These are phyloP conservation scores for Ichneumoninae sp. DNA, from an alignment of 2,888 invertebrate genomes.

Conservation along the genomic window DNA sequence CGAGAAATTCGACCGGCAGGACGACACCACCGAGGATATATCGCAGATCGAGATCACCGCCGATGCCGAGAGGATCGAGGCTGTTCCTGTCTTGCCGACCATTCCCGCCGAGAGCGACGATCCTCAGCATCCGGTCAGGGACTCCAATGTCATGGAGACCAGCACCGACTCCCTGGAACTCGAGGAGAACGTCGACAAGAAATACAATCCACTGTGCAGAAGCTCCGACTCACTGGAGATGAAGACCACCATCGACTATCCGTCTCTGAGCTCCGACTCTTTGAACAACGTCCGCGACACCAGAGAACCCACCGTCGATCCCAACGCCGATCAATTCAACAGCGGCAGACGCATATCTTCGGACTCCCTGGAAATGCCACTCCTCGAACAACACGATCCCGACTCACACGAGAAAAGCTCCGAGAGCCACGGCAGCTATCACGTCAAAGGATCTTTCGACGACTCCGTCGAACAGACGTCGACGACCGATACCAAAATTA, in stretches of 20 bases:
- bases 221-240: conserved; percentile 90
- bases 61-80: conserved; percentile 68
- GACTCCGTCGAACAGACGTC: conserved; percentile 71
- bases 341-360: conserved; percentile 80
- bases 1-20: conserved; percentile 87
- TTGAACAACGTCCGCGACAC: conserved; percentile 80
- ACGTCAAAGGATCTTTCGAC: conserved; percentile 63
- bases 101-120: conserved; percentile 52
- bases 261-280: conserved; percentile 82
- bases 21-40: conserved; percentile 86
- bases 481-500: conserved; percentile 69
- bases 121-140: conserved; percentile 65
- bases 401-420: conserved; percentile 68
- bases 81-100: conserved; percentile 45
- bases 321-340: conserved; percentile 74
- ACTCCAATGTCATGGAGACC: conserved; percentile 86
- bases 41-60: conserved; percentile 81
- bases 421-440: conserved; percentile 51
- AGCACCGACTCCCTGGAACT: conserved; percentile 88
- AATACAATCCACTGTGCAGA: conserved; percentile 85
- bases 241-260: conserved; percentile 85
- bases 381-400: conserved; percentile 74
- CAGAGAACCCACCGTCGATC: conserved; percentile 71
- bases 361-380: conserved; percentile 81
- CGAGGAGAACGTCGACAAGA: conserved; percentile 82